A percentile compares a stretch with the other conserved stretches of the same genome.
phyloP scores from a whole-genome alignment of 2,888 invertebrate species.

The Acanthococcus lagerstroemiae region DNA sequence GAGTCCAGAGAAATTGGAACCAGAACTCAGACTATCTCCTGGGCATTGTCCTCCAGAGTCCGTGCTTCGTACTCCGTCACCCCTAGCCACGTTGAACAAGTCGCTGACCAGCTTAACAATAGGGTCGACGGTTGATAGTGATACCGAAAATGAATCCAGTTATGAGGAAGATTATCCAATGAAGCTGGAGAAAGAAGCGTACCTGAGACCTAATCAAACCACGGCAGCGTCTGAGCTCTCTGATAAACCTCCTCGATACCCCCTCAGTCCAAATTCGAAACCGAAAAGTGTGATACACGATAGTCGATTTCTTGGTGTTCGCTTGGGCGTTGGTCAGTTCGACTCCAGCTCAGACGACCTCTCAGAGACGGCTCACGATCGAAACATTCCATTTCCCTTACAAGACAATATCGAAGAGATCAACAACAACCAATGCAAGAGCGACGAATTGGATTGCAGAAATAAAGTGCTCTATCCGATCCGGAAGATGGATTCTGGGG shows the following conservation, averaged over 20 bases:
- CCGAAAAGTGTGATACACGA: background rate
- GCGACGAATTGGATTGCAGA: too few relatives aligned
- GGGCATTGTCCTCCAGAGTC: background rate
- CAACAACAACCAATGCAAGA: conserved; percentile 1
- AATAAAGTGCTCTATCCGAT: conserved; percentile 33
- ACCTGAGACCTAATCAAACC: background rate
- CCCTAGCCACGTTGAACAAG: background rate
- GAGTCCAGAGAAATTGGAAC: background rate
- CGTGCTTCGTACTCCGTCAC: background rate
- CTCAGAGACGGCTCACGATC: conserved; percentile 8
- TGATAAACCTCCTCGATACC: conserved; percentile 32
- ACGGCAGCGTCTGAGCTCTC: conserved; percentile 12
- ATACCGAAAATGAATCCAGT: conserved; percentile 14
- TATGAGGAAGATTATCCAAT: conserved; percentile 31
- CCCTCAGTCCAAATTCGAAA: conserved; percentile 12
- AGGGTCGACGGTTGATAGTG: background rate
- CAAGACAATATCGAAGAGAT: background rate
- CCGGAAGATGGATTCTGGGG: conserved; percentile 50
- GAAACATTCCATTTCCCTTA: background rate
- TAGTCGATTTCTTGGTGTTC: background rate
- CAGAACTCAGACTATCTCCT: background rate
- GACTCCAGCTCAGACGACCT: conserved; percentile 32
- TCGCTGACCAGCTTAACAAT: conserved; percentile 8
- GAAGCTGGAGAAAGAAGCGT: conserved; percentile 29
- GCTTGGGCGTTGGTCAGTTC: background rate